A percentile compares a stretch with the other conserved stretches of the same genome.
phyloP scores from a whole-genome alignment of 2,113 vertebrate genomes.

The Hyla sarda region DNA sequence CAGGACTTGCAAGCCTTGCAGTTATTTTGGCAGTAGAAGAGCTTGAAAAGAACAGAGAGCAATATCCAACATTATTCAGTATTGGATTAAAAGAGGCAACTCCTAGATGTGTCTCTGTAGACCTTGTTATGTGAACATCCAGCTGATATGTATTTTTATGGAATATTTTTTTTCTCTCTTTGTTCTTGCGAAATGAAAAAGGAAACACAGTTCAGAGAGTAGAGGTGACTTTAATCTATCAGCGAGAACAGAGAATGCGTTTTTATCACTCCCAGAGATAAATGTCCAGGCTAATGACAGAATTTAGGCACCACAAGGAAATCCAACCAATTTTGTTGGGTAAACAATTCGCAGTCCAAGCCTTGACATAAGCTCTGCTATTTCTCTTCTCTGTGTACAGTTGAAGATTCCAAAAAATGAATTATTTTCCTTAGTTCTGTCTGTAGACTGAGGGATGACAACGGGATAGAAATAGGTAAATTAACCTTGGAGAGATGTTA shows the following conservation, averaged over 20 bases:
- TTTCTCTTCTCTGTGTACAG: not conserved
- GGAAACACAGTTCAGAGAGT: conserved; percentile 63
- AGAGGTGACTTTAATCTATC: conserved; percentile 67
- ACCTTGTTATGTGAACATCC: conserved; percentile 75
- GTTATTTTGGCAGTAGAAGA: conserved; percentile 71
- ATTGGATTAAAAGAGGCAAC: conserved; percentile 72
- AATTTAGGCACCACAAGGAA: conserved; percentile 61
- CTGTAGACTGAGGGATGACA: not conserved
- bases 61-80: conserved; percentile 68
- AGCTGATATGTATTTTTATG: conserved; percentile 69
- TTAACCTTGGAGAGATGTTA: not conserved
- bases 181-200: conserved; percentile 62
- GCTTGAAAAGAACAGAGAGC: conserved; percentile 68
- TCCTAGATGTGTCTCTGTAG: conserved; percentile 73
- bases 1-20: conserved; percentile 78
- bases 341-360: conserved; percentile 21
- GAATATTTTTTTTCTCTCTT: conserved; percentile 69
- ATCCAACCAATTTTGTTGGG: conserved; percentile 64
- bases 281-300: conserved; percentile 64
- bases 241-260: conserved; percentile 55
- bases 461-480: not conserved
- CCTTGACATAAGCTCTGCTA: not conserved
- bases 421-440: not conserved
- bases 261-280: conserved; percentile 63
- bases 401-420: not conserved